Evolutionary conservation across 2,113 vertebrate genomes (phyloP).

Genomic region (Apodemus sylvaticus): DNA sequence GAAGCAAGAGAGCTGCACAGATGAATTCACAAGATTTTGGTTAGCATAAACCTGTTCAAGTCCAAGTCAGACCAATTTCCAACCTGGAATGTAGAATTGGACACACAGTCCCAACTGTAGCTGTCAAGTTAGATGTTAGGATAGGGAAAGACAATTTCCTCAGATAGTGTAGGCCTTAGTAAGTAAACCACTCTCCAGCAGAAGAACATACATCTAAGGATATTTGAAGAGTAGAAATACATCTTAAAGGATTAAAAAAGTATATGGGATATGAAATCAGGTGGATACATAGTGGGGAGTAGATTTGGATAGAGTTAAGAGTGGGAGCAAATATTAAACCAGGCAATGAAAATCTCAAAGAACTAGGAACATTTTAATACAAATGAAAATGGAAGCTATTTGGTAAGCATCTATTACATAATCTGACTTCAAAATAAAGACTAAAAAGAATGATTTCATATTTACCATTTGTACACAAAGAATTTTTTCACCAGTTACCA

Average conservation of each 20-base stretch:
- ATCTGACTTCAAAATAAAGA: conserved; percentile 77
- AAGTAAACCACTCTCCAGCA: neutral
- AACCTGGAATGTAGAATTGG: neutral
- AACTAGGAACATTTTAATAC: neutral
- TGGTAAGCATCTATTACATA: conserved; percentile 50
- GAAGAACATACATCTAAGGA: neutral
- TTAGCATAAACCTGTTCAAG: no score
- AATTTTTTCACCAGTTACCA: neutral
- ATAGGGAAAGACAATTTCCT: neutral
- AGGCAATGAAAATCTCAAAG: neutral
- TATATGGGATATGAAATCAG: neutral
- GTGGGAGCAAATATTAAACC: neutral
- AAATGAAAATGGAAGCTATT: conserved; percentile 19
- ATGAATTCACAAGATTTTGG: no score
- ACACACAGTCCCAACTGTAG: neutral
- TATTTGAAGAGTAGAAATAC: neutral
- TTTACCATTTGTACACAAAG: conserved; percentile 41
- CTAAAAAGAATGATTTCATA: conserved; percentile 65
- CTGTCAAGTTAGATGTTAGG: neutral
- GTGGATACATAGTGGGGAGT: neutral
- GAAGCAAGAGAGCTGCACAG: neutral
- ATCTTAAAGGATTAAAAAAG: neutral
- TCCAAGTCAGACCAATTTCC: no score
- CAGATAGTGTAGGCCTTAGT: neutral
- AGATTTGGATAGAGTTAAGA: neutral